Evolutionary conservation across 2,113 vertebrate species (phyloP), one percentile per base, ranked within the genome.

Genomic region (Aphyosemion australe): DNA sequence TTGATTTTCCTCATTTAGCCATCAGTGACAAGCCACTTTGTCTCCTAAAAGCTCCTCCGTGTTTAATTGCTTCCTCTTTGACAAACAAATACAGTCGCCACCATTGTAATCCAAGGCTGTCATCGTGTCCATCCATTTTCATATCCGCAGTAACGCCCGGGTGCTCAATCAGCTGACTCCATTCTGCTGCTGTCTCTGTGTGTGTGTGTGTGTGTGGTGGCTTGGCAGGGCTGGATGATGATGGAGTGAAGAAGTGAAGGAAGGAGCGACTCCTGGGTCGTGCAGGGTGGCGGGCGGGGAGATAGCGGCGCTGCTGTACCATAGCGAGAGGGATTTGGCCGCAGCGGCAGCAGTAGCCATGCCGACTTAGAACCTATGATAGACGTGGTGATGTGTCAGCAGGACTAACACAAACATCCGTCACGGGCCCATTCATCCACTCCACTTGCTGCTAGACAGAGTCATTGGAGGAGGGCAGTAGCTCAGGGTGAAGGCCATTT

Each of bases 311-410:
- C 56, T 8, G 63, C 72, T 85, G 86, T 84, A 84, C 80, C 75
- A 48, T 64, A 16, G 78, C 69, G 34, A 65, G 69, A 82, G 46
- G 75, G 65, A 79, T 73, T 39, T 69, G 78, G 65, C 66, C 41
- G 53, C 48, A 2, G 32, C 1, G 41, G 47, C 47, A 19, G 73
- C 39, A 42, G 61, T 39, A 49, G 72, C 75, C 72, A 18, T 56
- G 79, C 84, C 76, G 83, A 85, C 74, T 88, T 55, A 79, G 84
- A 65, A n/a, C 1, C 65, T 52, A 19, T 86, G 82, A 86, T 79
- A 67, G 80, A 90, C 63, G 58, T 54, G 20, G 26, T 43, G 57
- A 59, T 50, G 85, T 79, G 80, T 79, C 80, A 82, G 80, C 82
- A 41, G 37, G 21, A 58, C 78, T 65, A 82, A 87, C 55, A 70